Conservation (phyloP, 2,113 vertebrate species). For the Felis catus region F.catus_Fca126_mat1.0 CM031416.1:105216001-105216500, state of each 20-base stretch:
- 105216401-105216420: constrained; percentile 67
- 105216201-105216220: constrained; percentile 26
- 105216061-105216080: constrained; percentile 48
- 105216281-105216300: constrained; percentile 52
- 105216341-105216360: constrained; percentile 27
- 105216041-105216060: background rate
- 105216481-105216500: background rate
- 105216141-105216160: constrained; percentile 98
- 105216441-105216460: constrained; percentile 77
- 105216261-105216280: constrained; percentile 23
- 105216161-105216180: constrained; percentile 97
- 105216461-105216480: constrained; percentile 51
- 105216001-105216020: background rate
- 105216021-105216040: background rate
- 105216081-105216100: constrained; percentile 86
- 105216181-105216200: background rate
- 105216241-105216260: background rate
- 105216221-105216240: background rate
- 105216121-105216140: constrained; percentile 99
- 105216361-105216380: constrained; percentile 60
- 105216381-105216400: constrained; percentile 68
- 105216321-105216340: constrained; percentile 27
- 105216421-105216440: constrained; percentile 61
- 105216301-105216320: constrained; percentile 50
- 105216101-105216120: constrained; percentile 99